These are phyloP conservation scores for Drosophila melanica DNA, from an alignment of 1,140 invertebrate species.

Conservation along the genomic window DNA sequence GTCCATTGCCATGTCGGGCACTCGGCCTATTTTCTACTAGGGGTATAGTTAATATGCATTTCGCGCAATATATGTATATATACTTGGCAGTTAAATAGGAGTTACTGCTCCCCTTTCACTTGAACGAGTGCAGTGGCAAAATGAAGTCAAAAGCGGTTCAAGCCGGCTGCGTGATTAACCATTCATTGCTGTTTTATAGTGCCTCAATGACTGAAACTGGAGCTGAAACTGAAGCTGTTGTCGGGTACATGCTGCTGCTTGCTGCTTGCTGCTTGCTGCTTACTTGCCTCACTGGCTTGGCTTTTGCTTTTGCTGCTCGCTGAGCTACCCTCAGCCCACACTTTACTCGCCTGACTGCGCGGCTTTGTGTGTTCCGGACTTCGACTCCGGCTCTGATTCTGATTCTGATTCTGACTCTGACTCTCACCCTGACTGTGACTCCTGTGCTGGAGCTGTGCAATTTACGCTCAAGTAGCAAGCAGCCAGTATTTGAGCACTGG, in stretches of 20 bases:
- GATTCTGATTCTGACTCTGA: slow-evolving; percentile 10
- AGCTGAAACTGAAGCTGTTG: slow-evolving; percentile 41
- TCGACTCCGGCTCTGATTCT: slow-evolving; percentile 11
- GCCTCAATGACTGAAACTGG: slow-evolving; percentile 63
- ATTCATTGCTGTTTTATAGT: slow-evolving; percentile 81
- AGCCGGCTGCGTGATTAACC: slow-evolving; percentile 78
- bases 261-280: slow-evolving; percentile 30
- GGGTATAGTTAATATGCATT: slow-evolving; percentile 66
- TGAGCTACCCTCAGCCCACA: slow-evolving; percentile 25
- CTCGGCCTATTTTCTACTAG: slow-evolving; percentile 66
- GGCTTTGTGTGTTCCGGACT: slow-evolving; percentile 57
- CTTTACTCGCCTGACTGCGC: slow-evolving; percentile 64
- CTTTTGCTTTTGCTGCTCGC: slow-evolving; percentile 68
- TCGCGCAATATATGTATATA: slow-evolving; percentile 50
- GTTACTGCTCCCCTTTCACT: slow-evolving; percentile 24
- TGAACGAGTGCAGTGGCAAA: slow-evolving; percentile 64
- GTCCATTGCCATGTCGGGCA: slow-evolving; percentile 31
- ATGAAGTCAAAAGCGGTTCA: slow-evolving; percentile 78
- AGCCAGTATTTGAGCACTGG: slow-evolving; percentile 32
- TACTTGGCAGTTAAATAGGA: slow-evolving; percentile 52
- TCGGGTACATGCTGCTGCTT: slow-evolving; percentile 8
- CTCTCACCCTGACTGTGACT: slow-evolving; percentile 9
- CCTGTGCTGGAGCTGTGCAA: slow-evolving; percentile 59
- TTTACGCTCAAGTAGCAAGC: slow-evolving; percentile 73
- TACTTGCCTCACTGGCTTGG: slow-evolving; percentile 48